Conservation (phyloP, 2,113 vertebrate genomes). For the Mugil cephalus region DNA sequence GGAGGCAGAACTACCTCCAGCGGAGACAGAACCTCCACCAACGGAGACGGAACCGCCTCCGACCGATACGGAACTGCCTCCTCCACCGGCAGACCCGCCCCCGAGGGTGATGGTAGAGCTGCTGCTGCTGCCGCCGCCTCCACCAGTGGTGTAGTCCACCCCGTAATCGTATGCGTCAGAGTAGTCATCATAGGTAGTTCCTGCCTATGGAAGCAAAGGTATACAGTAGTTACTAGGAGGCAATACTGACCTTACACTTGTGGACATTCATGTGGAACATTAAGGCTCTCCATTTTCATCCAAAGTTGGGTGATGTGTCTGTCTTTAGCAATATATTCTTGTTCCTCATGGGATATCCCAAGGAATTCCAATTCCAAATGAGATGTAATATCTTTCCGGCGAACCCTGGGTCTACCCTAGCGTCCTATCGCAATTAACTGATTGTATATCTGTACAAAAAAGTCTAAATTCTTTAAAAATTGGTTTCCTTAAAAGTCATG, state of each 20-base stretch:
- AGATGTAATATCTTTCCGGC: no score
- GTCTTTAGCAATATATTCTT: no score
- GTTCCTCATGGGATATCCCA: no score
- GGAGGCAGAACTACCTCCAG: slow-evolving; percentile 45
- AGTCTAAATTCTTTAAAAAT: no score
- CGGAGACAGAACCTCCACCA: slow-evolving; percentile 27
- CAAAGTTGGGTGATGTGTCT: no score
- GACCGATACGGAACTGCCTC: slow-evolving; percentile 48
- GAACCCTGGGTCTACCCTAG: no score
- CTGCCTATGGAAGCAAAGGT: slow-evolving; percentile 50
- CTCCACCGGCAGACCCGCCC: slow-evolving; percentile 53
- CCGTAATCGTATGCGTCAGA: slow-evolving; percentile 66
- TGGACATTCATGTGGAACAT: no score
- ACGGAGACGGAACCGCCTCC: slow-evolving; percentile 67
- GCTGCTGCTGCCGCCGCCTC: slow-evolving; percentile 36
- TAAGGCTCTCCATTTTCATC: no score
- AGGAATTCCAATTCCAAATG: no score
- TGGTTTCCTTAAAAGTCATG: no score
- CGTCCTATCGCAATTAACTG: no score
- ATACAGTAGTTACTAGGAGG: neutral
- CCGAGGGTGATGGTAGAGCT: slow-evolving; percentile 57
- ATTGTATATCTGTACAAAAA: no score
- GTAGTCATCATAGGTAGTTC: slow-evolving; percentile 68
- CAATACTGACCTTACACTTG: neutral
- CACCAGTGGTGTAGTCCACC: slow-evolving; percentile 60